Percentiles rank a stretch among this genome's conserved stretches.
phyloP scores from a whole-genome alignment of 2,888 invertebrate species.

The Drosophila leonis region DNA sequence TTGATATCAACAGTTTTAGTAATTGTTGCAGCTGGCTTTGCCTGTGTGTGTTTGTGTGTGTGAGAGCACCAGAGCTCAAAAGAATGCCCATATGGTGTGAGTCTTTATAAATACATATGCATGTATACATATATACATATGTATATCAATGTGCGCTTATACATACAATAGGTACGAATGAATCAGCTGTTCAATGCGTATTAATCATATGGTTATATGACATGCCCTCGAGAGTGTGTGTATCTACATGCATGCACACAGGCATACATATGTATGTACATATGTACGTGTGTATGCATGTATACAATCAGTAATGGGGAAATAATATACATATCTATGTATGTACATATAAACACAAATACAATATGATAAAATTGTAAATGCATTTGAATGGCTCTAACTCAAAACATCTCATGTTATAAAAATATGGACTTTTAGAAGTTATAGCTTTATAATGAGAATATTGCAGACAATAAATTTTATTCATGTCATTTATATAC shows the following conservation, averaged over 20 bases:
- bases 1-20: constrained; percentile 70
- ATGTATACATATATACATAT: constrained; percentile 7
- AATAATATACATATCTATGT: no score
- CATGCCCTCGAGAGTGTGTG: constrained; percentile 44
- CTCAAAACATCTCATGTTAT: not conserved
- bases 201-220: constrained; percentile 75
- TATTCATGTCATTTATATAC: not conserved
- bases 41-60: constrained; percentile 25
- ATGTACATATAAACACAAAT: not conserved
- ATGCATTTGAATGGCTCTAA: constrained; percentile 1
- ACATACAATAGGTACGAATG: constrained; percentile 50
- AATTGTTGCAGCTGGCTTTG: constrained; percentile 59
- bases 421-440: not conserved
- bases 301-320: constrained; percentile 4
- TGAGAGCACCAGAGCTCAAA: constrained; percentile 34
- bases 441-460: not conserved
- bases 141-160: constrained; percentile 22
- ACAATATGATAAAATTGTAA: constrained; percentile 1
- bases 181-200: constrained; percentile 76
- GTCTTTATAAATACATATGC: constrained; percentile 21
- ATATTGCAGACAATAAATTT: not conserved
- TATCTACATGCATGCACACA: constrained; percentile 14
- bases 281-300: no score
- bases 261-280: not conserved
- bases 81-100: constrained; percentile 44